phyloP scores from a whole-genome alignment of 2,888 invertebrate species.

The Limnephilus auricula region DNA sequence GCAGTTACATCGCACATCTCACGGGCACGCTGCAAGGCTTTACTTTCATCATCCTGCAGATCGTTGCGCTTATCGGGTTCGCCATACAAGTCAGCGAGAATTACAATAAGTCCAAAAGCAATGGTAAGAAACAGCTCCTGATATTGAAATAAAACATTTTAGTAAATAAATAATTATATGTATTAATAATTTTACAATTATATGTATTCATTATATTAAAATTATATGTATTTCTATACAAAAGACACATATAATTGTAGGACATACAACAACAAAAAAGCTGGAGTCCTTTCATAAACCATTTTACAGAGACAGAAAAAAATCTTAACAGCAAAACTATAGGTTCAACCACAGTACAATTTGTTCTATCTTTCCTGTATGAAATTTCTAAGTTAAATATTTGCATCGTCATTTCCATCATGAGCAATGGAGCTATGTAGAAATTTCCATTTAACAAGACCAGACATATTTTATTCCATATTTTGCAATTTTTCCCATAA shows the following conservation, averaged over 20 bases:
- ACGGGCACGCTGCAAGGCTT: slow-evolving; percentile 88
- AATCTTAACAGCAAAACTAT: neutral
- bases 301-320: neutral
- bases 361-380: neutral
- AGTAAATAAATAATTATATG: no score
- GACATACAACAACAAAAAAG: neutral
- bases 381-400: neutral
- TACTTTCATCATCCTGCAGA: slow-evolving; percentile 83
- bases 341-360: no score
- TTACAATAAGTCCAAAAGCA: slow-evolving; percentile 75
- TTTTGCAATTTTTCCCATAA: no score
- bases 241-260: no score
- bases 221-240: no score
- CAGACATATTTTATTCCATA: neutral
- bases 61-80: slow-evolving; percentile 83
- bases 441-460: neutral
- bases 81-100: slow-evolving; percentile 78
- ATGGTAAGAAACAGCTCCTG: slow-evolving; percentile 70
- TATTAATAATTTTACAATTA: no score
- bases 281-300: neutral
- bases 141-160: neutral
- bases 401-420: neutral
- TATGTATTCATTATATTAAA: no score
- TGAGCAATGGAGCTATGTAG: neutral
- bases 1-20: slow-evolving; percentile 86